Evolutionary conservation across 1,140 invertebrate species (phyloP).

Genomic region (Zeugodacus cucurbitae): DNA sequence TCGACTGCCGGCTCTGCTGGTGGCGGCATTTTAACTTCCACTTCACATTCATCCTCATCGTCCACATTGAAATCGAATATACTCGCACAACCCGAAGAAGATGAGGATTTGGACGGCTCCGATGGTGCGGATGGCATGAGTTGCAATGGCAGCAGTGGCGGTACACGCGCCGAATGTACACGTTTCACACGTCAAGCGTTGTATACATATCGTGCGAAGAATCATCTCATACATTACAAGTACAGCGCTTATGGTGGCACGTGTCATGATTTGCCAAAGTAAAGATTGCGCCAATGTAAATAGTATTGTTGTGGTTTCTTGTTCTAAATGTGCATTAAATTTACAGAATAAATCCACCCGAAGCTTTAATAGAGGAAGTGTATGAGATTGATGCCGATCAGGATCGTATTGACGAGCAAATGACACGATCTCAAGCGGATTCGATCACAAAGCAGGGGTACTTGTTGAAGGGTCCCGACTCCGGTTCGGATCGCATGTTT

Average conservation of each 20-base stretch:
- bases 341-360: conserved; percentile 52
- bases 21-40: background rate
- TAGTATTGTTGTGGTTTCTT: background rate
- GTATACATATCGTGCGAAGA: conserved; percentile 85
- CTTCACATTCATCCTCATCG: conserved; percentile 45
- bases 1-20: conserved; percentile 26
- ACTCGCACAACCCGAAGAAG: conserved; percentile 59
- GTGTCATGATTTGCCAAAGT: conserved; percentile 88
- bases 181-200: conserved; percentile 88
- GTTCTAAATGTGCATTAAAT: background rate
- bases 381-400: conserved; percentile 89
- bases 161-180: conserved; percentile 67
- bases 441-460: conserved; percentile 89
- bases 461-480: conserved; percentile 90
- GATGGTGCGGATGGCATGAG: conserved; percentile 44
- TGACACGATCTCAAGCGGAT: conserved; percentile 72
- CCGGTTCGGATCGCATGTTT: conserved; percentile 84
- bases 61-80: conserved; percentile 56
- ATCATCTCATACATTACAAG: conserved; percentile 90
- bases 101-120: conserved; percentile 46
- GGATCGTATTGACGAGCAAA: conserved; percentile 83
- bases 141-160: conserved; percentile 20
- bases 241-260: conserved; percentile 85
- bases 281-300: conserved; percentile 48
- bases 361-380: conserved; percentile 81